Percentiles rank a stretch among this genome's conserved stretches.
Conservation (phyloP, 2,797 vertebrate genomes). For the Rhinogobio ventralis region DNA sequence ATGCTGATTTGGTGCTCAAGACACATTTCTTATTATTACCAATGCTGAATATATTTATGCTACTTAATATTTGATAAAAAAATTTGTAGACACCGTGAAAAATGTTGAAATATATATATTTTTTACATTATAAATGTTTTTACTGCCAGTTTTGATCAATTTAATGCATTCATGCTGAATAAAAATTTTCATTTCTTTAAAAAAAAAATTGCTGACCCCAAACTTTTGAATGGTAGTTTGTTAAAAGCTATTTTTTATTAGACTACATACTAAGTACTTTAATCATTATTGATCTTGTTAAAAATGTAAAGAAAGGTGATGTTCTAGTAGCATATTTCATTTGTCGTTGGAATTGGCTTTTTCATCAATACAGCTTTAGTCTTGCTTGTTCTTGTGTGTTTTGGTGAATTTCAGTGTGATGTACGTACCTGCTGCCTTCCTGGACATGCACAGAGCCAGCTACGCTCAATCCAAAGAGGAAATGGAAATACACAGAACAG, state of each 20-base stretch:
- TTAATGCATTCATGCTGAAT: background rate
- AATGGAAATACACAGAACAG: background rate
- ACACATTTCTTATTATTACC: background rate
- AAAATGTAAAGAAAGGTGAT: background rate
- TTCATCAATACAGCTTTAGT: background rate
- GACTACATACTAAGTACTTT: background rate
- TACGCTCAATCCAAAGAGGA: conserved; percentile 45
- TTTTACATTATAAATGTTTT: background rate
- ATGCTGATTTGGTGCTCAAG: conserved; percentile 3
- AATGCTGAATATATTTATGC: background rate
- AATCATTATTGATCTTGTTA: background rate
- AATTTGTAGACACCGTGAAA: background rate
- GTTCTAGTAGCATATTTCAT: background rate
- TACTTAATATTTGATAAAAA: background rate
- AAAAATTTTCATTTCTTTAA: background rate
- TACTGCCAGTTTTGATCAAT: background rate
- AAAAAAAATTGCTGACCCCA: background rate
- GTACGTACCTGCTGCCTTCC: conserved; percentile 58
- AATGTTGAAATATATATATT: background rate
- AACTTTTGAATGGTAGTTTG: background rate
- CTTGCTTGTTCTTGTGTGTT: background rate
- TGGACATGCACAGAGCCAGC: conserved; percentile 52
- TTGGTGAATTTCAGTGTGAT: conserved; percentile 47
- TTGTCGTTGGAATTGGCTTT: background rate
- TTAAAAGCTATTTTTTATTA: background rate